These are phyloP conservation scores for Rhamnusium bicolor DNA, from an alignment of 2,888 invertebrate genomes.

Conservation along the genomic window DNA sequence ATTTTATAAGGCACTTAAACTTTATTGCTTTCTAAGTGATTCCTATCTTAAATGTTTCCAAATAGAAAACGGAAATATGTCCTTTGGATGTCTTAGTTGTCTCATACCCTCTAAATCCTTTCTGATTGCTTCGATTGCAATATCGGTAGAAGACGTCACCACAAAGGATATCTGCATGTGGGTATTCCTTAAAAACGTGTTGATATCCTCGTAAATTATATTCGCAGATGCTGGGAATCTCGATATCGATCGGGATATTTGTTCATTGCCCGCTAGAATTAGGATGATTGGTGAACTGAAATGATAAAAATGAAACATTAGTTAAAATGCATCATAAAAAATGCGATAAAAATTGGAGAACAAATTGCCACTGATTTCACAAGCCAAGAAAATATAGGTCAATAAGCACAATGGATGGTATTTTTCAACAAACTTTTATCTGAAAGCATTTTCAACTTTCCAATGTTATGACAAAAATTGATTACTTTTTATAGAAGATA, in stretches of 20 bases:
- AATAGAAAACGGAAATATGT: slow-evolving; percentile 18
- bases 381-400: background rate
- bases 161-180: slow-evolving; percentile 76
- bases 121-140: slow-evolving; percentile 76
- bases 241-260: slow-evolving; percentile 74
- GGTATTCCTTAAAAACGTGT: slow-evolving; percentile 77
- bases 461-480: no score
- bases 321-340: background rate
- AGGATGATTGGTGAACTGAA: slow-evolving; percentile 74
- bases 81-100: background rate
- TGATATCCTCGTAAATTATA: slow-evolving; percentile 76
- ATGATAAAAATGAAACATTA: slow-evolving; percentile 9
- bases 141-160: slow-evolving; percentile 73
- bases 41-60: slow-evolving; percentile 24
- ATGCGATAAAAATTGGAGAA: background rate
- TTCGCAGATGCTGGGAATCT: slow-evolving; percentile 74
- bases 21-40: slow-evolving; percentile 42
- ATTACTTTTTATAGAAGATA: no score
- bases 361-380: background rate
- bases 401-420: background rate
- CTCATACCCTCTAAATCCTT: slow-evolving; percentile 77
- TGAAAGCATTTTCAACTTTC: no score
- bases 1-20: slow-evolving; percentile 34
- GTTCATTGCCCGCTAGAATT: slow-evolving; percentile 78
- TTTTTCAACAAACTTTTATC: no score